Conservation (phyloP, 2,113 vertebrate genomes). For the Dromiciops gliroides region DNA sequence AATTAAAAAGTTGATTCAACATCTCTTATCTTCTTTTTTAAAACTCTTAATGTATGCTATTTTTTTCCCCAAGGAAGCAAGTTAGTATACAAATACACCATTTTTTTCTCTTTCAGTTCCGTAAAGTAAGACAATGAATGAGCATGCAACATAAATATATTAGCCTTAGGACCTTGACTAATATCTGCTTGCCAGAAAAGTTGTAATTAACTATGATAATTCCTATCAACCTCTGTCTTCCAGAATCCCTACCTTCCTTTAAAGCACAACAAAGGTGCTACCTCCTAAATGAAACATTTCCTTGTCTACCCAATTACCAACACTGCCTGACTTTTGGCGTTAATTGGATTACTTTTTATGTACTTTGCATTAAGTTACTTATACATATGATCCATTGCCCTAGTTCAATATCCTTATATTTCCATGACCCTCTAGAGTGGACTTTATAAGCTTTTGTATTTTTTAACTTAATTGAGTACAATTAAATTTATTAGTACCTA, state of each 20-base stretch:
- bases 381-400: neutral
- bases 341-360: neutral
- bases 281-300: neutral
- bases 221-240: neutral
- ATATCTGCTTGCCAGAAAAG: conserved; percentile 10
- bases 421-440: neutral
- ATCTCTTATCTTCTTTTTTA: conserved; percentile 6
- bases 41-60: conserved; percentile 38
- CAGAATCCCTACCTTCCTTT: neutral
- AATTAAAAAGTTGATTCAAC: neutral
- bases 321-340: neutral
- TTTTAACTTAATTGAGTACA: neutral
- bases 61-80: conserved; percentile 35
- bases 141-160: conserved; percentile 1
- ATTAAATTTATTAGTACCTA: neutral
- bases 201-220: conserved; percentile 34
- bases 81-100: conserved; percentile 45
- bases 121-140: conserved; percentile 55
- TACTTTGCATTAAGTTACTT: neutral
- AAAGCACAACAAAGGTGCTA: neutral
- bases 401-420: neutral
- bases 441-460: neutral
- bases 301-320: neutral
- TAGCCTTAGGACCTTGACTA: conserved; percentile 21
- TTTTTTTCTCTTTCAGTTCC: conserved; percentile 39